Conservation (phyloP, 1,140 invertebrate genomes). For the Hormaphis cornu region DNA sequence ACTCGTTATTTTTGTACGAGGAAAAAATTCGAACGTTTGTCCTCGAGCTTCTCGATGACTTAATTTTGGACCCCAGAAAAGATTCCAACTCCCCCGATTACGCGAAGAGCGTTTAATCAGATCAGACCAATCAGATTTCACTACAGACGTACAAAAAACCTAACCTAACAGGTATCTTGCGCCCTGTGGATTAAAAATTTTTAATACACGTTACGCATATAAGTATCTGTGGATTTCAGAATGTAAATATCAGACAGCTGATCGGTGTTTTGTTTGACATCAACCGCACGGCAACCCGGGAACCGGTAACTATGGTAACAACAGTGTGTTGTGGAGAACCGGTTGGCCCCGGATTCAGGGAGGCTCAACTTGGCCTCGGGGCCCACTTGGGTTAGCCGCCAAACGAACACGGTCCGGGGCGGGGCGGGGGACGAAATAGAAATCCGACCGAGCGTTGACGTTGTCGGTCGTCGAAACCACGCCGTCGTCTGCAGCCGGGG, state of each 20-base stretch:
- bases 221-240: too few relatives aligned
- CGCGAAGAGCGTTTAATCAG: too few relatives aligned
- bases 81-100: too few relatives aligned
- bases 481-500: not conserved
- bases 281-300: not conserved
- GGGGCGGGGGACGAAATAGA: not conserved
- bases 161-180: not conserved
- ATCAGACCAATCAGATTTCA: too few relatives aligned
- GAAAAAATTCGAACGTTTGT: too few relatives aligned
- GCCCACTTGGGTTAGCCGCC: not conserved
- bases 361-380: not conserved
- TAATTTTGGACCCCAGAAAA: too few relatives aligned
- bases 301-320: conserved; percentile 26
- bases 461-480: not conserved
- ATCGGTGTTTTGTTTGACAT: conserved; percentile 16
- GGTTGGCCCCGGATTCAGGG: not conserved
- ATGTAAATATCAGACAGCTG: conserved; percentile 21
- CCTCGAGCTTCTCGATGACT: too few relatives aligned
- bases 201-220: not conserved
- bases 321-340: conserved; percentile 2
- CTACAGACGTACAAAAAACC: too few relatives aligned
- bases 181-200: not conserved
- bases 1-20: too few relatives aligned
- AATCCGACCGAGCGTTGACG: not conserved
- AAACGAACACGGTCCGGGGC: not conserved